Evolutionary conservation across 1,140 invertebrate genomes (phyloP), one percentile per base, ranked within the genome.

Genomic region (Drosophila tsacasi): DNA sequence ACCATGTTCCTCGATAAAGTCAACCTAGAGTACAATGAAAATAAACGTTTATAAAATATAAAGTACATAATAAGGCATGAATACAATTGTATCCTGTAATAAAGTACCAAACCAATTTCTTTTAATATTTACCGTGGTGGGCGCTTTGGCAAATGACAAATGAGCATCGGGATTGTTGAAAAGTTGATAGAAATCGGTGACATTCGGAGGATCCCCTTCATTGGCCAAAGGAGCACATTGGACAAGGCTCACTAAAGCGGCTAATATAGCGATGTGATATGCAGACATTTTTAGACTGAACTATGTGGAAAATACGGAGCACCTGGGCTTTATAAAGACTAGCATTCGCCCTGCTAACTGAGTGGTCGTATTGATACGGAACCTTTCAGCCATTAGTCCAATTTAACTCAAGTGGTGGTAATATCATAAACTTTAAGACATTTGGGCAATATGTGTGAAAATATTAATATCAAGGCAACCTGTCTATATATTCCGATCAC

Each of bases 161-260:
- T 39, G 62, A 2, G 68, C 57, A 13, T 72, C 61, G 0, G 81
- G 81, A 62, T 83, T 44, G 40, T 79, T 62, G 23, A 83, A 79
- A 1, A 79, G 12, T 15, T 63, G 21, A 49, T 79, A 79, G 15
- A 74, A 80, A 25, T 79, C 54, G 1, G 35, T 37, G 10, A 44
- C 27, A 12, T 67, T 39, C 4, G 13, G 6, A 19, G 27, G 39
- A 47, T 52, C 21, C 1, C 12, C 27, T 8, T 30, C 49, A 13
- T 19, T 40, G 12, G 46, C 30, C 9, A 47, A 2, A 5, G 66
- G 61, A 25, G 67, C 65, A 17, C 52, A 0, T 4, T 5, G 21
- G 23, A 35, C 46, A 5, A 81, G 10, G n/a, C 21, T 19, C 0
- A 55, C 15, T 15, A 81, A 46, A 15, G 27, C 27, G 46, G 7